These are phyloP conservation scores for Romanogobio albipinnatus DNA, from an alignment of 2,113 vertebrate genomes.

Conservation along the genomic window DNA sequence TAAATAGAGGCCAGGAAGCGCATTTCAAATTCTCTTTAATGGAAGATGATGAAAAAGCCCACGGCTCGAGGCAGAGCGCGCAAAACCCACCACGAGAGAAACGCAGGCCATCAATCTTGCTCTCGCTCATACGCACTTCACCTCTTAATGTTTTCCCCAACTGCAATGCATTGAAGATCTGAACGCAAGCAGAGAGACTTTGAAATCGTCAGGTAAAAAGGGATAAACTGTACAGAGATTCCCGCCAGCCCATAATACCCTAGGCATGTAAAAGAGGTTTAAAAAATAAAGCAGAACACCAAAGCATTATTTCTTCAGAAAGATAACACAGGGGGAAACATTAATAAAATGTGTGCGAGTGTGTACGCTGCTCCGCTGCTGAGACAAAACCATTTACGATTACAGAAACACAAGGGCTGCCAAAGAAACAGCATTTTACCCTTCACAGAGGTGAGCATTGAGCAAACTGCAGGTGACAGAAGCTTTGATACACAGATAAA, in stretches of 20 bases:
- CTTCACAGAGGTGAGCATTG: constrained; percentile 40
- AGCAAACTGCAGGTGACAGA: constrained; percentile 36
- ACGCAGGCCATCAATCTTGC: constrained; percentile 31
- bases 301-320: constrained; percentile 29
- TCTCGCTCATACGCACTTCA: constrained; percentile 16
- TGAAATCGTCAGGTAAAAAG: constrained; percentile 35
- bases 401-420: constrained; percentile 5
- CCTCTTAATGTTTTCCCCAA: constrained; percentile 30
- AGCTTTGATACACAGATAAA: constrained; percentile 38
- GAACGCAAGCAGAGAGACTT: constrained; percentile 1
- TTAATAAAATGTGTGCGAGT: constrained; percentile 32
- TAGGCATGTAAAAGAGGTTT: constrained; percentile 28
- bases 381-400: constrained; percentile 33
- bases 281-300: constrained; percentile 32
- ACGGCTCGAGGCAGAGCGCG: constrained; percentile 11
- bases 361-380: not conserved
- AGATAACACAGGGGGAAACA: constrained; percentile 38
- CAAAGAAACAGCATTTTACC: constrained; percentile 32
- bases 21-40: constrained; percentile 54
- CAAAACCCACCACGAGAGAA: constrained; percentile 10
- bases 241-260: constrained; percentile 42
- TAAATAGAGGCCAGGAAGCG: constrained; percentile 49
- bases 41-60: constrained; percentile 45
- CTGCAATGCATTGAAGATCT: constrained; percentile 24
- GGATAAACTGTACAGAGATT: constrained; percentile 42